Evolutionary conservation across 92 coral and sea anemone species (phyloP).

Genomic region (Isaurus tuberculatus): DNA sequence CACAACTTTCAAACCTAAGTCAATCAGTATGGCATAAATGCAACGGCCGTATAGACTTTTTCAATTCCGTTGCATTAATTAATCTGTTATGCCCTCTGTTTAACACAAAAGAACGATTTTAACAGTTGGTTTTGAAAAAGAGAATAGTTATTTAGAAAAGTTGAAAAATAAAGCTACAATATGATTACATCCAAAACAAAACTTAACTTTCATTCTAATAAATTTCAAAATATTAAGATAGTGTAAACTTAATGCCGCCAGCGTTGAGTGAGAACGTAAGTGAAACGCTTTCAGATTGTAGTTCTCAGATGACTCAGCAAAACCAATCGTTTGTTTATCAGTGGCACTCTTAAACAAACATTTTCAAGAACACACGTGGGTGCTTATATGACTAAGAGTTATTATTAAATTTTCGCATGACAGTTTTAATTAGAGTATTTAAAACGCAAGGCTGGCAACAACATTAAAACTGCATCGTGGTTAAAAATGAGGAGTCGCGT

Average conservation of each 20-base stretch:
- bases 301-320: background rate
- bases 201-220: background rate
- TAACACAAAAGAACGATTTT: background rate
- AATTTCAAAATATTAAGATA: too few relatives aligned
- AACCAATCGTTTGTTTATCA: background rate
- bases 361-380: background rate
- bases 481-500: background rate
- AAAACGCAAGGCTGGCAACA: background rate
- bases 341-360: background rate
- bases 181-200: background rate
- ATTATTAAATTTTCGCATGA: background rate
- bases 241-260: constrained; percentile 4
- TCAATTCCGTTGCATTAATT: constrained; percentile 3
- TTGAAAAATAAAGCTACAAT: background rate
- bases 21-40: too few relatives aligned
- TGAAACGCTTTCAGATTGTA: background rate
- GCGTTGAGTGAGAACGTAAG: background rate
- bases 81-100: constrained; percentile 8
- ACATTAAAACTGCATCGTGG: background rate
- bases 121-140: constrained; percentile 13
- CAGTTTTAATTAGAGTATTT: background rate
- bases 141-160: background rate
- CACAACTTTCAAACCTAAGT: constrained; percentile 7
- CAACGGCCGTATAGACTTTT: background rate
- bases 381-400: background rate